Conservation (phyloP, 2,113 vertebrate genomes). For the Halcyon malimbica region DNA sequence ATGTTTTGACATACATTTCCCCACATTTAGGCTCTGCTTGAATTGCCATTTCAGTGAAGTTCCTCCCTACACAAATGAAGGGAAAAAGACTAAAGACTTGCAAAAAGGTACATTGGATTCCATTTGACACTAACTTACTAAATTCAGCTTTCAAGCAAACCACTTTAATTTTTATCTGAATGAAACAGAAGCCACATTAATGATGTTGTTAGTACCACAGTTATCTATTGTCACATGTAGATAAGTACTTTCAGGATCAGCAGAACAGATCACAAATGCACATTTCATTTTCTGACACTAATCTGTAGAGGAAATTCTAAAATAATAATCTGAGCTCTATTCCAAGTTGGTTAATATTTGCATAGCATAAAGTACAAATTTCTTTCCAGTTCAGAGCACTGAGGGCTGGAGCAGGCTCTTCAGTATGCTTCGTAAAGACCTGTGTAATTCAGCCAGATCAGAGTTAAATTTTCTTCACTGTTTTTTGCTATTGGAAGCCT, state of each 20-base stretch:
- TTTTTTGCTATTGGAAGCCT: neutral
- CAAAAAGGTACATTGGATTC: neutral
- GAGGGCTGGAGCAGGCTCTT: neutral
- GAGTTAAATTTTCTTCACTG: neutral
- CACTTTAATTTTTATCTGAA: neutral
- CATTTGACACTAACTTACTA: neutral
- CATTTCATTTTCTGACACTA: neutral
- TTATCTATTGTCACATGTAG: neutral
- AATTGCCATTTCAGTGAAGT: neutral
- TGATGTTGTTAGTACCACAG: neutral
- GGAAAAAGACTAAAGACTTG: neutral
- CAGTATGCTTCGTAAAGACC: neutral
- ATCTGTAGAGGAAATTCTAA: neutral
- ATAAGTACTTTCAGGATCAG: neutral
- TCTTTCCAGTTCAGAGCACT: neutral
- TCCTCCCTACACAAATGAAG: neutral
- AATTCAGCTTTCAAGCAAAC: neutral
- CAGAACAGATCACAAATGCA: neutral
- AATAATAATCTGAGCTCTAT: neutral
- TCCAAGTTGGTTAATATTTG: neutral
- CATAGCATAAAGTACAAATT: neutral
- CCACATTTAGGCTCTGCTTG: neutral
- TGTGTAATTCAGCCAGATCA: neutral
- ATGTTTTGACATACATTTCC: neutral
- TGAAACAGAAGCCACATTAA: neutral